These are phyloP conservation scores for Enteromius fasciolatus DNA, from an alignment of 2,797 vertebrate genomes.

Conservation along the genomic window DNA sequence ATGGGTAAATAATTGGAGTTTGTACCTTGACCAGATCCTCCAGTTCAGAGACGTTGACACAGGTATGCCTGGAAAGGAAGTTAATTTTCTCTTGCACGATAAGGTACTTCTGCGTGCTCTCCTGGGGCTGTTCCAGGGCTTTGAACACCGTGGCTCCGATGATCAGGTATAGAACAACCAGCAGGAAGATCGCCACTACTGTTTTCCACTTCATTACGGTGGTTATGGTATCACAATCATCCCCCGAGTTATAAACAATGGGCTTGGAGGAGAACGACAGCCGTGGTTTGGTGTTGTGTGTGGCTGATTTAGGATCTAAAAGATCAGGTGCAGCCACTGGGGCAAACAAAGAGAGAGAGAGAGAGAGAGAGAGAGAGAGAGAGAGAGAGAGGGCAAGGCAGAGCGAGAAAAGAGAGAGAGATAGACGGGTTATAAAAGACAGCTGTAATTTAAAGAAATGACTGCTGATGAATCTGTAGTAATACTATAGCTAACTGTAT, in stretches of 20 bases:
- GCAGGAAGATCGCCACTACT: conserved; percentile 90
- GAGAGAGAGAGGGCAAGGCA: background rate
- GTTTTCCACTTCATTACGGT: conserved; percentile 99
- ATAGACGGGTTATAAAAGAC: background rate
- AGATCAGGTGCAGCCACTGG: conserved; percentile 97
- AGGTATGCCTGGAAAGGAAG: conserved; percentile 89
- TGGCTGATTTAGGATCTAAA: conserved; percentile 94
- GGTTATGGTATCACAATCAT: conserved; percentile 87
- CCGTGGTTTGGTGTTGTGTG: conserved; percentile 94
- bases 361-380: background rate
- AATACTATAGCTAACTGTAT: background rate
- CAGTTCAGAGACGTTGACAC: conserved; percentile 91
- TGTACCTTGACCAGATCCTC: conserved; percentile 95
- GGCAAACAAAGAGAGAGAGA: conserved; percentile 52
- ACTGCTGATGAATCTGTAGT: background rate
- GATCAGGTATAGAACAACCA: conserved; percentile 95
- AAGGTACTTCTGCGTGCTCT: conserved; percentile 89
- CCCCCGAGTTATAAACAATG: conserved; percentile 84
- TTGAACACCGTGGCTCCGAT: conserved; percentile 94
- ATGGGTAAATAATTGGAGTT: background rate
- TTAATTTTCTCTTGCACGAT: conserved; percentile 92
- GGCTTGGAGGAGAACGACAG: conserved; percentile 95
- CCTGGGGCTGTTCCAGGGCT: conserved; percentile 91
- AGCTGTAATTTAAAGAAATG: background rate
- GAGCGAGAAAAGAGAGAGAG: background rate